Conservation (phyloP, 2,113 vertebrate species). For the Hoplias malabaricus region DNA sequence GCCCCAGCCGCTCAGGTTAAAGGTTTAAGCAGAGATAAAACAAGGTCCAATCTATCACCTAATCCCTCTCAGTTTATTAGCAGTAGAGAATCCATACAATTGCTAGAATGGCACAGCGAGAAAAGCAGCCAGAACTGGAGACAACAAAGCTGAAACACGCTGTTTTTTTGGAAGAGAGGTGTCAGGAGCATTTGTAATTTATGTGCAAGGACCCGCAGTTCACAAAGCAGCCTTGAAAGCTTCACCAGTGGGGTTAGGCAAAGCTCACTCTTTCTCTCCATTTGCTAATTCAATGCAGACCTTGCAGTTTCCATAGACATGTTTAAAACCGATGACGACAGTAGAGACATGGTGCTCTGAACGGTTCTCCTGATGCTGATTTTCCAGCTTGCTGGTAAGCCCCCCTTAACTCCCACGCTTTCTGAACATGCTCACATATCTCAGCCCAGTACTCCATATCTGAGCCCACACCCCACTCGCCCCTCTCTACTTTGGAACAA, state of each 20-base stretch:
- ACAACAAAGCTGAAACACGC: conserved; percentile 7
- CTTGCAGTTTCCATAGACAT: conserved; percentile 62
- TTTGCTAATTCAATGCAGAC: conserved; percentile 65
- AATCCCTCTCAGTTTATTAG: neutral
- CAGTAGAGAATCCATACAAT: neutral
- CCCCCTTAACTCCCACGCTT: conserved; percentile 25
- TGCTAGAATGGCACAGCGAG: neutral
- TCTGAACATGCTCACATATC: conserved; percentile 29
- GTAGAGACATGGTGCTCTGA: conserved; percentile 48
- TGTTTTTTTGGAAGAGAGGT: conserved; percentile 39
- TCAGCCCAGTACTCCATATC: neutral
- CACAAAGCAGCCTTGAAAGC: conserved; percentile 49
- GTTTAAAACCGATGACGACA: conserved; percentile 56
- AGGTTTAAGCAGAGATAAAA: neutral
- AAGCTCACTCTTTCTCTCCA: conserved; percentile 57
- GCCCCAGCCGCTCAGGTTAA: neutral
- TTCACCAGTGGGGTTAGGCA: conserved; percentile 35
- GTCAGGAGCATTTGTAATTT: conserved; percentile 50
- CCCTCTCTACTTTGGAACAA: no score
- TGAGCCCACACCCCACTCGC: no score
- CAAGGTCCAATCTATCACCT: neutral
- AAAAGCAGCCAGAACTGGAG: conserved; percentile 17
- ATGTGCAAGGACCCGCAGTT: conserved; percentile 60
- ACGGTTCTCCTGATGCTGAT: conserved; percentile 53
- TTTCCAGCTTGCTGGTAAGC: conserved; percentile 67